These are phyloP conservation scores for Zelleria hepariella DNA, from an alignment of 2,888 invertebrate species.

Conservation along the genomic window DNA sequence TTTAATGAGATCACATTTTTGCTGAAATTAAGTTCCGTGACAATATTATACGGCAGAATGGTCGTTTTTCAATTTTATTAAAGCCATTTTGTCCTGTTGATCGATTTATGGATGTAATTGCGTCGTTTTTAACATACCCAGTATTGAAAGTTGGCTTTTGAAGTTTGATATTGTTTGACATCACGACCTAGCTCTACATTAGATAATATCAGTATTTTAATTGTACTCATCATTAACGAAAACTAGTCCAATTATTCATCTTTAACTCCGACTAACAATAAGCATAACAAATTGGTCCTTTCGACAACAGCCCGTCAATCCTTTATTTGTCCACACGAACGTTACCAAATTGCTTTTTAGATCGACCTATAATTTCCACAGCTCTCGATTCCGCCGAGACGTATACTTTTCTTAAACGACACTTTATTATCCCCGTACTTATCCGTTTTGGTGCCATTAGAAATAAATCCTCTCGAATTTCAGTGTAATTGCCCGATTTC, in stretches of 20 bases:
- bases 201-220: too few species aligned
- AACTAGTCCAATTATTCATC: too few species aligned
- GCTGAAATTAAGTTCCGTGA: slow-evolving; percentile 26
- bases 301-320: background rate
- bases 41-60: slow-evolving; percentile 20
- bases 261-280: background rate
- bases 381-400: slow-evolving; percentile 31
- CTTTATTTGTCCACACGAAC: slow-evolving; percentile 4
- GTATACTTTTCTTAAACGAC: slow-evolving; percentile 67
- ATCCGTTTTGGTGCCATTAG: slow-evolving; percentile 63
- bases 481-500: slow-evolving; percentile 41
- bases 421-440: slow-evolving; percentile 62
- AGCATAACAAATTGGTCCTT: background rate
- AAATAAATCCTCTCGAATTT: slow-evolving; percentile 37
- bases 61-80: too few species aligned
- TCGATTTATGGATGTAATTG: slow-evolving; percentile 12
- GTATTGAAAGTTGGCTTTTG: background rate
- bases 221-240: too few species aligned
- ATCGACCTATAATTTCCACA: slow-evolving; percentile 38
- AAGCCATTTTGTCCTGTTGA: too few species aligned
- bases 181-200: too few species aligned
- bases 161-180: too few species aligned
- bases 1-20: slow-evolving; percentile 21
- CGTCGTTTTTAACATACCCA: background rate
- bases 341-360: slow-evolving; percentile 27